A percentile compares a stretch with the other conserved stretches of the same genome.
Conservation (phyloP, 2,888 invertebrate genomes). For the Dryococelus australis region DNA sequence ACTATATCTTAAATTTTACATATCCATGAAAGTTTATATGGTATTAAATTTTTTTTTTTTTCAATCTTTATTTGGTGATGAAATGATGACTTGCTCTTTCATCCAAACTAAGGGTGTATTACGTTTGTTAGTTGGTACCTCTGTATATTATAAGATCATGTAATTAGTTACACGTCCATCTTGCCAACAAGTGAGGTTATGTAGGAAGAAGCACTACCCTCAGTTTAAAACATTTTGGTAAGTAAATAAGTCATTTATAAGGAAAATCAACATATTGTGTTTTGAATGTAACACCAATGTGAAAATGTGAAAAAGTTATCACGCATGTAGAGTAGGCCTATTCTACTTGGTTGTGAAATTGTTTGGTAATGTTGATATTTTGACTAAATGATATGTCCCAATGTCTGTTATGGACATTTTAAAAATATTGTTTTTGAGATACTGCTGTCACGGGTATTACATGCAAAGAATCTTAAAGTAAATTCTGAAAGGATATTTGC, state of each 20-base stretch:
- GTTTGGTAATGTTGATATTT: conserved; percentile 7
- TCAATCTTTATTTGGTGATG: not conserved
- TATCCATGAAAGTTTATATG: not conserved
- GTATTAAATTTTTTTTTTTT: not conserved
- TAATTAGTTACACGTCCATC: not conserved
- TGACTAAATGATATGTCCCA: not conserved
- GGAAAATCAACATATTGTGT: not conserved
- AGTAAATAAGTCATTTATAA: conserved; percentile 4
- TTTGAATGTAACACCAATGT: not conserved
- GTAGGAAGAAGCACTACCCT: not conserved
- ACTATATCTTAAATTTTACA: not conserved
- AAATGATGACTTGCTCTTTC: not conserved
- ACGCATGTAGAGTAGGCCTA: not conserved
- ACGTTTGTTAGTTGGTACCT: not conserved
- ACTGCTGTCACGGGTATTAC: conserved; percentile 17
- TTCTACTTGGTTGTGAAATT: not conserved
- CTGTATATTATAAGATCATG: not conserved
- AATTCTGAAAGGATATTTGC: too few species aligned
- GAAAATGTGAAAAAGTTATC: not conserved
- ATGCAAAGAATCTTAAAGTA: too few species aligned
- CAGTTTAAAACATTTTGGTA: not conserved
- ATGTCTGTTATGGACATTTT: not conserved
- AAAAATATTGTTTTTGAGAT: not conserved
- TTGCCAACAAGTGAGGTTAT: conserved; percentile 17
- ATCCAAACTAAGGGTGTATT: not conserved